Evolutionary conservation across 1,140 invertebrate species (phyloP), one percentile per base, ranked within the genome.

Genomic region (Delia radicum): DNA sequence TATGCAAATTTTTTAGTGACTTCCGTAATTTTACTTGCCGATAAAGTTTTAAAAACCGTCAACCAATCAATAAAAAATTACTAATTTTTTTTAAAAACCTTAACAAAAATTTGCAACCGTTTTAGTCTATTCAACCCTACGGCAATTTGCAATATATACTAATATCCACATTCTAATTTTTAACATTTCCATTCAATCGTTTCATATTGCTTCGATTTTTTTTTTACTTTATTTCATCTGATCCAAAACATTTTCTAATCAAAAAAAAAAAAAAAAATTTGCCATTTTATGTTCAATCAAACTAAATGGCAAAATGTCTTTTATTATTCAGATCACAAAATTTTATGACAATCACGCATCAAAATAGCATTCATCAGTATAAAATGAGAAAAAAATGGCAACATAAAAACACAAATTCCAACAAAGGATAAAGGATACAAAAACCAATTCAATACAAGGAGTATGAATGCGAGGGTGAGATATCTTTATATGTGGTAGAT

Each of bases 311-410:
- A 67, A 67, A 29, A 67, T 67, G 63, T 33, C 63, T 31, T 29
- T 67, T 67, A 67, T 18, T 31, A 67, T 67, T 67, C 63, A 15
- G 63, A 67, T 67, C 63, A 67, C 63, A 67, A 67, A 67, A 69
- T 69, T 69, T 69, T 69, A 69, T 69, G 65, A 69, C 65, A 69
- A 69, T 69, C 65, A 69, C 65, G 29, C 65, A 69, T 69, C 65
- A 69, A 69, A 69, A 69, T 69, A 69, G 65, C 65, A 69, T 69
- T 69, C 65, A 69, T 69, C 65, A 69, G 18, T 18, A 33, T 8
- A 7, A 10, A 55, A 55, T 0, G 7, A 18, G 7, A 21, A 55
- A 33, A 33, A 69, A 69, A 24, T 37, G 31, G 28, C 27, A 67
- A 67, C 28, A 67, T 31, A 18, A 28, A 69, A 69, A 33, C 4